Conservation (phyloP, 2,113 vertebrate species). For the Desmodus rotundus region DNA sequence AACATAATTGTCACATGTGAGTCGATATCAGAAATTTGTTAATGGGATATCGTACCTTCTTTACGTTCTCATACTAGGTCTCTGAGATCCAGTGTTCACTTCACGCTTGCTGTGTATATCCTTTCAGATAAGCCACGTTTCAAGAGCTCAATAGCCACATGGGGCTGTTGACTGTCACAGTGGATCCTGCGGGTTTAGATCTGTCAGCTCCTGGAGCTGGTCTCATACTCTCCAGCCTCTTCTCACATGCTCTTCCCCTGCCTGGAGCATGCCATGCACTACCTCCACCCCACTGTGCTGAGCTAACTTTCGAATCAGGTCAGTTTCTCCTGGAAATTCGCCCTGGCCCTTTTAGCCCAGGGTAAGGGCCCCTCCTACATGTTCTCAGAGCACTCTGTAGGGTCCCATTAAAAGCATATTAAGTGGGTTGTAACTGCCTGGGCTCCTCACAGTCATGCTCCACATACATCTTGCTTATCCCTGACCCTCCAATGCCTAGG, state of each 20-base stretch:
- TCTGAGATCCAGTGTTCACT: not conserved
- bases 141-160: not conserved
- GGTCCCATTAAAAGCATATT: not conserved
- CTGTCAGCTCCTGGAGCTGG: not conserved
- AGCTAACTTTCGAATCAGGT: not conserved
- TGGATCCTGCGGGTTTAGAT: not conserved
- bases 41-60: not conserved
- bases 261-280: rapidly evolving
- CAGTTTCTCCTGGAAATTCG: not conserved
- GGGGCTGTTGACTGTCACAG: not conserved
- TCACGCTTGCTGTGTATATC: rapidly evolving
- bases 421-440: not conserved
- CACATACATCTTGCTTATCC: not conserved
- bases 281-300: not conserved
- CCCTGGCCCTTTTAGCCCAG: not conserved
- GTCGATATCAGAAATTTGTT: not conserved
- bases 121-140: not conserved
- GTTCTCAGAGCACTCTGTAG: not conserved
- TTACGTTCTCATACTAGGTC: not conserved
- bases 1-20: not conserved
- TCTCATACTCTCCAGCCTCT: not conserved
- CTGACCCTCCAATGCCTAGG: not conserved
- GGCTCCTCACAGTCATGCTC: not conserved
- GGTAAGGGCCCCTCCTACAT: not conserved
- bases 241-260: not conserved